Percentiles rank a stretch among this genome's conserved stretches.
These are phyloP conservation scores for Phyllopteryx taeniolatus DNA, from an alignment of 2,113 vertebrate genomes.

Conservation along the genomic window DNA sequence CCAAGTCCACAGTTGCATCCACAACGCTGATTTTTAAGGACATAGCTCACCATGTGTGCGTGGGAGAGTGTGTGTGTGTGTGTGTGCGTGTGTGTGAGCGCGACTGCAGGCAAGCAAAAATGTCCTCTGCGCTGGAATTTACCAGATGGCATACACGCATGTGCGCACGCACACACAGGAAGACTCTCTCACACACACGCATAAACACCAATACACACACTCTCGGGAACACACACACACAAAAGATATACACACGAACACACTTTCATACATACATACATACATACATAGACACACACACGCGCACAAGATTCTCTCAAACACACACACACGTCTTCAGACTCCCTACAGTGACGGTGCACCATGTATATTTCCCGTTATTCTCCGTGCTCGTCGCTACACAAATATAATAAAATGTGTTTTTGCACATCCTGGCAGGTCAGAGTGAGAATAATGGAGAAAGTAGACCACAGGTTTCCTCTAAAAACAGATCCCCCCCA, in stretches of 20 bases:
- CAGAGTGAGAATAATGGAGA: neutral
- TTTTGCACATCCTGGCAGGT: no score
- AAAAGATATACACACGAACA: no score
- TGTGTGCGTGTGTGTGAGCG: conserved; percentile 34
- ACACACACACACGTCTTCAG: no score
- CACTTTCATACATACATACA: no score
- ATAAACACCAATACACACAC: neutral
- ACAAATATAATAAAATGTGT: no score
- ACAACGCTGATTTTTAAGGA: conserved; percentile 7
- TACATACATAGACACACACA: no score
- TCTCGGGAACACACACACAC: no score
- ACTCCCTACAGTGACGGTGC: no score
- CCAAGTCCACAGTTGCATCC: conserved; percentile 42
- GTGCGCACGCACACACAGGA: neutral
- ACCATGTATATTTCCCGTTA: no score
- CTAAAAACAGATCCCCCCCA: neutral
- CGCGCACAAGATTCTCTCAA: no score
- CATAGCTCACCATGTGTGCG: conserved; percentile 9
- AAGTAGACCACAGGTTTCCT: neutral
- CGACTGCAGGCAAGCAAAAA: conserved; percentile 48
- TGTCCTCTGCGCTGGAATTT: conserved; percentile 53
- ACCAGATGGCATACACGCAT: conserved; percentile 48
- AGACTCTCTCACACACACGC: conserved; percentile 10
- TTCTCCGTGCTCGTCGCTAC: no score
- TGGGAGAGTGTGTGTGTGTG: conserved; percentile 22